Percentiles rank a stretch among this genome's conserved stretches.
Evolutionary conservation across 2,797 vertebrate species (phyloP).

Genomic region (Muscicapa comitata): DNA sequence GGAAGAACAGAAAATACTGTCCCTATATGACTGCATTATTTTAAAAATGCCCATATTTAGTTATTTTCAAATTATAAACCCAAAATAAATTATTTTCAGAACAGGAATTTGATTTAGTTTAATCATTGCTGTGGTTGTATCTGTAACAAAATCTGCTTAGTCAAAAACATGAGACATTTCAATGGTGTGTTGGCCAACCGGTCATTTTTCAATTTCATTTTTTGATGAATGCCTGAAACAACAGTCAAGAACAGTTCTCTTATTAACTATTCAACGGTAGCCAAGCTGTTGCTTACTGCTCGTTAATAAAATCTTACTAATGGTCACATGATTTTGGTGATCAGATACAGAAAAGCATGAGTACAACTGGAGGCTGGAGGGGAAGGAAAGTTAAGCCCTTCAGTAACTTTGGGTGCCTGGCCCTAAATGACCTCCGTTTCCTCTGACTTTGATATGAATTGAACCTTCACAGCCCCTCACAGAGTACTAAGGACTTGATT

Average conservation of each 20-base stretch:
- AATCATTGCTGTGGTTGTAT: background rate
- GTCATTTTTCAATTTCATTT: background rate
- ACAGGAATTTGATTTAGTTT: background rate
- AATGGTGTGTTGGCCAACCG: background rate
- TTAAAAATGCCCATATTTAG: background rate
- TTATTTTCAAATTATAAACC: background rate
- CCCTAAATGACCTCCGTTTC: background rate
- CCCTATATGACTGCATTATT: accelerated
- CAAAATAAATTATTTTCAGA: background rate
- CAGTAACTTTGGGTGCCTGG: background rate
- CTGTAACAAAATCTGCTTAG: background rate
- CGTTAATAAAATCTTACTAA: background rate
- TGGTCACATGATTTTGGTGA: background rate
- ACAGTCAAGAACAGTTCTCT: background rate
- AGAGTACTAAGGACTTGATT: background rate
- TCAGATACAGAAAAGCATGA: background rate
- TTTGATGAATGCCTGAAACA: background rate
- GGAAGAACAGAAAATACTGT: background rate
- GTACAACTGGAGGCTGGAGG: accelerated
- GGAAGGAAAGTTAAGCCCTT: background rate
- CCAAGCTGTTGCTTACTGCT: background rate
- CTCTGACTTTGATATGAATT: background rate
- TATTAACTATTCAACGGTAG: background rate
- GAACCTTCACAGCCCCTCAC: background rate
- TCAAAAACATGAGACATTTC: background rate